Evolutionary conservation across 2,888 invertebrate genomes (phyloP), one percentile per base, ranked within the genome.

Genomic region (Synanthedon vespiformis): DNA sequence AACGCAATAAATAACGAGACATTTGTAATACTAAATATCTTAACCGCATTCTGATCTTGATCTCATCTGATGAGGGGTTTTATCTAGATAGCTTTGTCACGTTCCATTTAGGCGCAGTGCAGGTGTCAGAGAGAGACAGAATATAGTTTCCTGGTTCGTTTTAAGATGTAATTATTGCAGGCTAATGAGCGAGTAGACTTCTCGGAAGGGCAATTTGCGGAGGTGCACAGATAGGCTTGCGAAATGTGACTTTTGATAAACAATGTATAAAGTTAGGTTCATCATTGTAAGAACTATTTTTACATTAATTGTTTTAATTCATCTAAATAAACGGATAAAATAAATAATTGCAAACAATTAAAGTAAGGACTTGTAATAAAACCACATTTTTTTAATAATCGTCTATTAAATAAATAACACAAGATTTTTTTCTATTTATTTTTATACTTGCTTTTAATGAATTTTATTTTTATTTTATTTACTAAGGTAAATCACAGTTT

Each of bases 81-180:
- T 78, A 81, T 80, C 80, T 74, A 70, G 78, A 81, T 82, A 72
- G 61, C 53, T 71, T 72, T 75, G 70, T 79, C 77, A 72, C 76
- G 73, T 69, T 74, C 68, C 61, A 65, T 65, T 58, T 60, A 63
- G 57, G 58, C 51, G 54, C 54, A 53, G 50, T 55, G 53, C 57
- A 55, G 64, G 56, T 53, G 68, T 56, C 58, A 61, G 74, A 80
- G 59, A 60, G 63, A 62, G 75, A 79, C 57, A 58, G 67, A 61
- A 60, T 58, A 63, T 61, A 60, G 66, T 67, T 69, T 72, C 68
- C 68, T 64, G 62, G 68, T 67, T 67, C 63, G 64, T 70, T 73
- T 72, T 65, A 62, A 70, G 64, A 72, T 70, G 72, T 71, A 81
- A 80, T 80, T 78, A 80, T 72, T 72, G 67, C 61, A 58, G 62